Evolutionary conservation across 2,113 vertebrate genomes (phyloP).

Genomic region (Cromileptes altivelis): DNA sequence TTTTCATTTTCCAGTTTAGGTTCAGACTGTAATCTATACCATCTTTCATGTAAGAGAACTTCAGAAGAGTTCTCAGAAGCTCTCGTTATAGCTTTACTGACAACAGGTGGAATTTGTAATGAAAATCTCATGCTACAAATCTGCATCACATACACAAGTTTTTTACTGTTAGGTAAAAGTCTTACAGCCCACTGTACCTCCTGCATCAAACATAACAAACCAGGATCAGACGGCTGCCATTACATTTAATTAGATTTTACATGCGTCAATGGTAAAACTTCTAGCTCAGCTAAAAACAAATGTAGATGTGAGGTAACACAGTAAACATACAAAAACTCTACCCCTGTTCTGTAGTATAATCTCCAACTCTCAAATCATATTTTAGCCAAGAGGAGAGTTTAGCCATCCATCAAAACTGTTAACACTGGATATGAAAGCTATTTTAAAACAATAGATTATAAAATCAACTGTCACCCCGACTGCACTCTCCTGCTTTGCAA

Average conservation of each 20-base stretch:
- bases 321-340: neutral
- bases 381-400: neutral
- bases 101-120: conserved; percentile 51
- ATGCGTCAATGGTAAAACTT: conserved; percentile 26
- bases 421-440: neutral
- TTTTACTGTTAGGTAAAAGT: conserved; percentile 1
- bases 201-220: conserved; percentile 34
- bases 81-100: conserved; percentile 26
- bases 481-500: conserved; percentile 5
- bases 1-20: conserved; percentile 39
- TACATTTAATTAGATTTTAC: conserved; percentile 49
- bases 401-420: conserved; percentile 15
- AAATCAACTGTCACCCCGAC: conserved; percentile 19
- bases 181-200: conserved; percentile 6
- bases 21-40: conserved; percentile 29
- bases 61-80: conserved; percentile 17
- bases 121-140: conserved; percentile 34
- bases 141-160: conserved; percentile 17
- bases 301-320: conserved; percentile 1
- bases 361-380: neutral
- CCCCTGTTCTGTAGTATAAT: neutral
- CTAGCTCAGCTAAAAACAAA: conserved; percentile 35
- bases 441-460: conserved; percentile 22
- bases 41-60: conserved; percentile 36
- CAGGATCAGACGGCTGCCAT: conserved; percentile 39